Base-by-base conservation (phyloP, 2,888 invertebrate genomes). In the Nomada lathburiana region DNA sequence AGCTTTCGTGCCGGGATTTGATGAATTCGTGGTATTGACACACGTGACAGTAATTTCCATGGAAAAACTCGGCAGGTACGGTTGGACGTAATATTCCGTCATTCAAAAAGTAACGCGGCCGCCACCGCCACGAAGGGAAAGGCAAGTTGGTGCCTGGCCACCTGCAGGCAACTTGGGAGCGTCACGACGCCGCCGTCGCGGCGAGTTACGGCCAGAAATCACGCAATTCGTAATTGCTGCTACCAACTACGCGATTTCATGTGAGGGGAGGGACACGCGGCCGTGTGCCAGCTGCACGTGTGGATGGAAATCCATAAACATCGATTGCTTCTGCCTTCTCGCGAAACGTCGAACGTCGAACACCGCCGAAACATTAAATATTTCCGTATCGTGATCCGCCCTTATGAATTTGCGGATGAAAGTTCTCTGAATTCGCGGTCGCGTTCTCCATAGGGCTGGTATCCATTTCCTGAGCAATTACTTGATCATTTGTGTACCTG, bases 141-240 rank as follows among this genome's bases (percentile, higher is more conserved):
- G 87, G 88, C 86, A 90, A 92, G 90, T 92, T 91, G 90, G 92
- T 92, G 92, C 91, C 92, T 91, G 74, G 91, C 93, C 91, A 92
- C 92, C 92, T 93, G 91, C 90, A 90, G 89, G 89, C 85, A 89
- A 91, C 88, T 89, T 92, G 90, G 92, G 92, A 93, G 93, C 93
- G 93, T 93, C 92, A 93, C 93, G 93, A 92, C 92, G 93, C 92
- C 92, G 92, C 92, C 93, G 93, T 92, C 92, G 92, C 91, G 89
- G 90, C 92, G 93, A 94, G 91, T 94, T 93, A 94, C 90, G 91
- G 90, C 92, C 90, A 91, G 91, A 92, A 93, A 93, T 93, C 94
- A 93, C 94, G 94, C 93, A 92, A 93, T 93, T 90, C 92, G 93
- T 93, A 94, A 93, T 94, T 93, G 93, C 93, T 89, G 91, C 91